Conservation (phyloP, 2,113 vertebrate genomes). For the Paramormyrops kingsleyae region DNA sequence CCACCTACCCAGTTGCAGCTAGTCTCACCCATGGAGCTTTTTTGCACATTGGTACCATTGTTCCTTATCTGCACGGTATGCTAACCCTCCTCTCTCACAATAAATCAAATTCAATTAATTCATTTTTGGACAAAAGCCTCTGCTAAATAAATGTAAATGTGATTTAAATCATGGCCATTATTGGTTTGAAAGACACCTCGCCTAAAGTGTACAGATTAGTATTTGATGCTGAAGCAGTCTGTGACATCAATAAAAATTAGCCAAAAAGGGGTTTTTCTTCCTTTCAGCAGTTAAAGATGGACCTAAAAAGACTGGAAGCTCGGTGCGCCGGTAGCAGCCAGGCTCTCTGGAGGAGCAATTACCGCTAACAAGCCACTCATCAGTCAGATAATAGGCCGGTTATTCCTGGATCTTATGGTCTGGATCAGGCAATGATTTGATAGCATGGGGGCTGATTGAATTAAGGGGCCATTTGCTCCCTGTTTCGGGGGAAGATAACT, state of each 20-base stretch:
- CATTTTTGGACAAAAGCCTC: background rate
- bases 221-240: background rate
- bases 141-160: background rate
- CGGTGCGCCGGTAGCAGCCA: constrained; percentile 45
- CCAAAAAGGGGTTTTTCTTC: constrained; percentile 16
- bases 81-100: background rate
- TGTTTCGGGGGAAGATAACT: constrained; percentile 70
- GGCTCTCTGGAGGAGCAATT: constrained; percentile 78
- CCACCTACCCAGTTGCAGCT: background rate
- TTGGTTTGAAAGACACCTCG: background rate
- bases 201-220: background rate
- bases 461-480: constrained; percentile 86
- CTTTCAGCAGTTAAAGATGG: constrained; percentile 28
- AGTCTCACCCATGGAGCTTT: background rate
- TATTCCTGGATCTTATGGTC: constrained; percentile 68
- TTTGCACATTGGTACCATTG: background rate
- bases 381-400: constrained; percentile 73
- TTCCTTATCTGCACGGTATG: background rate
- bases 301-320: constrained; percentile 34
- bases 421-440: constrained; percentile 75
- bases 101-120: background rate
- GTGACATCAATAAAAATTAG: background rate
- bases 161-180: background rate
- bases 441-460: constrained; percentile 84
- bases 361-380: constrained; percentile 75